Evolutionary conservation across 2,888 invertebrate genomes (phyloP).

Genomic region (Bimastos eiseni): DNA sequence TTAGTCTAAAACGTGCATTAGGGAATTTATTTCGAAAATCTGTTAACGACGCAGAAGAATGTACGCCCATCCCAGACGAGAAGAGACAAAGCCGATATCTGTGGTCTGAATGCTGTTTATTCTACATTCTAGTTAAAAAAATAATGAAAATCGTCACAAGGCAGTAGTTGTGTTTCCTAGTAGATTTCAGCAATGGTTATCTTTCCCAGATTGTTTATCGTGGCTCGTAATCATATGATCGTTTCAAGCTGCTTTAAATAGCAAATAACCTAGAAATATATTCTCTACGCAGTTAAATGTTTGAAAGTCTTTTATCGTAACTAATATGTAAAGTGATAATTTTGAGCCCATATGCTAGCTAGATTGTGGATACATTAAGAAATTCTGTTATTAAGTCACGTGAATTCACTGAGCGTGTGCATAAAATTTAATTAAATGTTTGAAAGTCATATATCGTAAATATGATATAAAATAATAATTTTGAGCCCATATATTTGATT

Average conservation of each 20-base stretch:
- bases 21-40: background rate
- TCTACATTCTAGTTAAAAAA: background rate
- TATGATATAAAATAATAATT: background rate
- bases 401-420: background rate
- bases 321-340: background rate
- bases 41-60: background rate
- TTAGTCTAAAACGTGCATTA: background rate
- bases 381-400: background rate
- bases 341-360: background rate
- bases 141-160: background rate
- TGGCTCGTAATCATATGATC: background rate
- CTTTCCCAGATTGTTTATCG: background rate
- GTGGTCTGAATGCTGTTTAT: background rate
- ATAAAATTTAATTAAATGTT: background rate
- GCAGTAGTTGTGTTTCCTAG: background rate
- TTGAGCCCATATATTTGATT: background rate
- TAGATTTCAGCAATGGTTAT: background rate
- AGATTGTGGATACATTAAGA: background rate
- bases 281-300: background rate
- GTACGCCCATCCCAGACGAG: slow-evolving; percentile 4
- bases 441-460: background rate
- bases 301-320: background rate
- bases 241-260: background rate
- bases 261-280: background rate
- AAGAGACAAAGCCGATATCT: background rate